Evolutionary conservation across 2,888 invertebrate species (phyloP), one percentile per base, ranked within the genome.

Genomic region (Nyleta sp.): DNA sequence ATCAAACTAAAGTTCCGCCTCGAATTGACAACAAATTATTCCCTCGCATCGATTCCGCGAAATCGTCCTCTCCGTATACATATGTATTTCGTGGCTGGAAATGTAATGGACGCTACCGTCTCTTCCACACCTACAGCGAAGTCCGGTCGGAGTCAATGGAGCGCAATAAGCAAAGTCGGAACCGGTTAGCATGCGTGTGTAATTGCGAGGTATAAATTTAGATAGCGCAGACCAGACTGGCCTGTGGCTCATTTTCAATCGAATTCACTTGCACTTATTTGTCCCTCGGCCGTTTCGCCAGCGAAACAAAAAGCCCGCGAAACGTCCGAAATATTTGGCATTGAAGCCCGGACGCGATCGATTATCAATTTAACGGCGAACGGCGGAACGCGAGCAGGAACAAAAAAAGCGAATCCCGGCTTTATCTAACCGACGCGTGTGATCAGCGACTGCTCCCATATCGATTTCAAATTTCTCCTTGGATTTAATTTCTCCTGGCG

Each of bases 391-490:
- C 35, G 50, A 50, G 48, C n/a, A n/a, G n/a, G n/a, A n/a, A n/a
- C n/a, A n/a, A 76, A 83, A 85, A 81, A 82, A 76, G 76, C 79
- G 81, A 81, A 85, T 80, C 81, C 78, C 60, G 62, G 81, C 83
- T 50, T 65, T 70, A 85, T 85, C 82, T 82, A 82, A 85, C 82
- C 81, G 64, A 44, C 81, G 79, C 71, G 68, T 80, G 76, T 74
- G 67, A 72, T 67, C 67, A 46, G 67, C 17, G 52, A 68, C 62
- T 73, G 80, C 81, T 78, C 82, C 77, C 77, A 68, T 82, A 80
- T 83, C 81, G 83, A 84, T 85, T 83, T 82, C 84, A 83, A 86
- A 70, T 85, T 85, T 85, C 84, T 86, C 86, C 77, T 80, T 79
- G 76, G 62, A 72, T 68, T 24, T 52, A 62, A 71, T 75, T 72